Base-by-base conservation (phyloP, 2,797 vertebrate genomes). In the Kryptopterus vitreolus region DNA sequence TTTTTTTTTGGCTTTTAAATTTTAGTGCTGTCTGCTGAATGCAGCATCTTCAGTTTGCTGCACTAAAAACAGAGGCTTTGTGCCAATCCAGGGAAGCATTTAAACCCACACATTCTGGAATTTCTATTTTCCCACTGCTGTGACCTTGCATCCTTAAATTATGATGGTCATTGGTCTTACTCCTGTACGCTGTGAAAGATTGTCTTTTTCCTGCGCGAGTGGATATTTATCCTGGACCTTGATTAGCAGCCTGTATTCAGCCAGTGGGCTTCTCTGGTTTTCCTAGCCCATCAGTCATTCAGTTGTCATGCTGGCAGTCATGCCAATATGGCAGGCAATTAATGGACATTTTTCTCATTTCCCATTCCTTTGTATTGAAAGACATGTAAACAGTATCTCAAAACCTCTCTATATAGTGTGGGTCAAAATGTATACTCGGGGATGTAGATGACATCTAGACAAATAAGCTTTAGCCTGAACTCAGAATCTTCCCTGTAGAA, bases 381-480 rank as follows among this genome's bases (percentile, higher is more conserved):
- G 38, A 66, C 20, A 66, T 72, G 31, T 78, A 22, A 50, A 18
- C 13, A 31, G 29, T 13, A 50, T 73, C 18, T 7, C 38, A 57
- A 10, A 12, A 35, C 24, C 33, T 18, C 11, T 71, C 4, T 50
- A 52, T 35, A 22, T 71, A n/a, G 0, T 46, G 31, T 57, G 35
- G n/a, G 20, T 18, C 31, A n/a, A 31, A 12, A 70, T 52, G 18
- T 71, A 22, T 53, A 71, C 26, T 13, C 0, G 1, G 22, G 31
- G 70, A 35, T 65, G 48, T 58, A 8, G 24, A 57, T 35, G 13
- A 50, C 26, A 50, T 50, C 24, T 46, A 35, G 20, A 46, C 33
- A 79, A 35, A 43, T 57, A 33, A 55, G 46, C 61, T 52, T 50
- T 70, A 75, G 15, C 13, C 16, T 84, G 26, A 53, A 35, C 10